Evolutionary conservation across 2,113 vertebrate species (phyloP).

Genomic region (Vidua chalybeata): DNA sequence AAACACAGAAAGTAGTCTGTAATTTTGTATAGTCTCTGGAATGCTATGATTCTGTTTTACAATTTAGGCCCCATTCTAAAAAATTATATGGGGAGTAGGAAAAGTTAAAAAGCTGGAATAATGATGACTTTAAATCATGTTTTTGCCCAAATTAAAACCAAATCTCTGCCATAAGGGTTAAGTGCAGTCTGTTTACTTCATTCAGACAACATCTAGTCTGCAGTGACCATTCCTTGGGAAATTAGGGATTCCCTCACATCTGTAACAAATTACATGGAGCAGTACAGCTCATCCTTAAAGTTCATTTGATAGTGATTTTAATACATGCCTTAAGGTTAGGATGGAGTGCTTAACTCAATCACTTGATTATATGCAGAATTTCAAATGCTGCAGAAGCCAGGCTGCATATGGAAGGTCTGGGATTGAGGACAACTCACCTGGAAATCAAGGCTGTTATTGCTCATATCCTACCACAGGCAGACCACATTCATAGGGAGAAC

Average conservation of each 20-base stretch:
- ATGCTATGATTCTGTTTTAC: background rate
- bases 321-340: conserved; percentile 51
- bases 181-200: conserved; percentile 18
- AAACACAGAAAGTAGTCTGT: background rate
- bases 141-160: background rate
- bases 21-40: background rate
- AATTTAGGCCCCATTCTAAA: background rate
- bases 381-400: conserved; percentile 5
- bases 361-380: conserved; percentile 27
- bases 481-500: background rate
- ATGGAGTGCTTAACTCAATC: conserved; percentile 24
- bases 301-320: conserved; percentile 50
- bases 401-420: background rate
- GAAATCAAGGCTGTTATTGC: background rate
- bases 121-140: background rate
- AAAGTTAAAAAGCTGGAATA: background rate
- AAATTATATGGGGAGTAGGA: background rate
- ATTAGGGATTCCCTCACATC: conserved; percentile 63
- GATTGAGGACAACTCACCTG: background rate
- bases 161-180: conserved; percentile 22
- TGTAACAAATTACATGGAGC: conserved; percentile 25
- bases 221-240: conserved; percentile 63
- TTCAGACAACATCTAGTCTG: conserved; percentile 26
- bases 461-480: background rate
- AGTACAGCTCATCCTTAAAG: conserved; percentile 51